Base-by-base conservation (phyloP, 2,797 vertebrate genomes). In the Clarias laeviceps region DNA sequence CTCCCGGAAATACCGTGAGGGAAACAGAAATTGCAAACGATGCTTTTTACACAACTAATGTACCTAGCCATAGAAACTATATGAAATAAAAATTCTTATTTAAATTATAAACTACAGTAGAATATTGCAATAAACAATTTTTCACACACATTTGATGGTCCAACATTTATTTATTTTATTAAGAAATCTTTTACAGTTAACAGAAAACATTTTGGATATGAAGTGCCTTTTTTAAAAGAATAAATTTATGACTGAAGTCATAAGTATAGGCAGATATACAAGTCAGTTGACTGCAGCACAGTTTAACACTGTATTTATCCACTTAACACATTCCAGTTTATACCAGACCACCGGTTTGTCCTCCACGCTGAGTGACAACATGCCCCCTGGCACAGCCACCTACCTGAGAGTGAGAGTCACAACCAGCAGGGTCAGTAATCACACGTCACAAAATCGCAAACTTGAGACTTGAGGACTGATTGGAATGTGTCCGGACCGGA, bases 21-120 rank as follows among this genome's bases (percentile, higher is more conserved):
- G 87, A 82, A 76, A 34, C n/a, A 59, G 24, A 85, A 86, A 87
- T 29, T 88, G 86, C 86, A 89, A 89, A 79, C 89, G 59, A 82
- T 90, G 84, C 84, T 88, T 89, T 12, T 64, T 80, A 27, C 77
- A 88, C 20, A 82, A 62, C 40, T 82, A 24, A 85, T 80, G 29
- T 27, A 54, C 50, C 12, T 11, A 65, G 57, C 50, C 22, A 69
- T 20, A 82, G 14, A 50, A 78, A 59, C 3, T 70, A 4, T 82
- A n/a, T 4, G 1, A 29, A 27, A 17, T 62, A 29, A 59, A 24
- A 50, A 1, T n/a, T 18, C 22, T 56, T 73, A 22, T 68, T 86
- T 82, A 78, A 85, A 22, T 76, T 45, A 66, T 72, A 45, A 70
- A 84, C 50, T 32, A 73, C 14, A 66, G 22, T 2, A 64, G 32